Base-by-base conservation (phyloP, 2,888 invertebrate species). In the Philopedon plagiatum region DNA sequence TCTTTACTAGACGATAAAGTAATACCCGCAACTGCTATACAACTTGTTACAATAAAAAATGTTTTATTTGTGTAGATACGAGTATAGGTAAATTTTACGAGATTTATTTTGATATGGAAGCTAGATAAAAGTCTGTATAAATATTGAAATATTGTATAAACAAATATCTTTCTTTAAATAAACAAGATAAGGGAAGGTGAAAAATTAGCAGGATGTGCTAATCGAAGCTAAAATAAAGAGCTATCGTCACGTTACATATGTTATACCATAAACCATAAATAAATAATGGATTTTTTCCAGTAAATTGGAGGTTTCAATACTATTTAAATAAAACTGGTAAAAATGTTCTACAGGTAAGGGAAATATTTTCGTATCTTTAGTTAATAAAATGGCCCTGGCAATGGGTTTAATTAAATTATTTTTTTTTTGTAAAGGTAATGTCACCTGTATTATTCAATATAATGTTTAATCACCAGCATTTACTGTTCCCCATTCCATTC, bases 61-160 rank as follows among this genome's bases (percentile, higher is more conserved):
- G 46, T 46, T 21, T 46, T 46, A 46, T 46, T 46, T 46, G 46
- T 46, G 46, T 46, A 46, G 46, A 21, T 46, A n/a, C n/a, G n/a
- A n/a, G n/a, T n/a, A 46, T 46, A 46, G 46, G 46, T 46, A 23
- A 46, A 46, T 23, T 46, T n/a, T 46, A 46, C 19, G 46, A 46
- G 46, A 46, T 46, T 46, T 46, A 46, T 46, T 46, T 46, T 46
- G 46, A 46, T 46, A 46, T 46, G 46, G 46, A 23, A 46, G 46
- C 23, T 46, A 46, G 46, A 46, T 46, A 46, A n/a, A 46, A 46
- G 46, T 23, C 21, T 46, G 46, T 11, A 46, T 46, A 46, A 46
- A 46, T 46, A 46, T 46, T 46, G 21, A 21, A 46, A n/a, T 46
- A 46, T 46, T 46, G 46, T 46, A 15, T 46, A 44, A 44, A 44